These are phyloP conservation scores for Conus ventricosus DNA, from an alignment of 1,140 invertebrate species.

Conservation along the genomic window DNA sequence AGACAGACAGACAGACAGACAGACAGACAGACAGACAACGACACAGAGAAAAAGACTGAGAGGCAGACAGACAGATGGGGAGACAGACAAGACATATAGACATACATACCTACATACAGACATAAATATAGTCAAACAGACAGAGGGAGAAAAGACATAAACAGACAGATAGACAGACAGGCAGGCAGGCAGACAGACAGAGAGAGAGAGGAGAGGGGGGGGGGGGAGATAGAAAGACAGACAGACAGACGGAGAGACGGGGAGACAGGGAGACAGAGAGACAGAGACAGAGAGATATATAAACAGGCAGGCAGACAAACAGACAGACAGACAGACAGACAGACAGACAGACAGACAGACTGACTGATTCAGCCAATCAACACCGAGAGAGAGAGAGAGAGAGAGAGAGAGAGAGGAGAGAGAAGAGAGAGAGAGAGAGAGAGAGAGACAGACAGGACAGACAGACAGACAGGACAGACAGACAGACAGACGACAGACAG, in stretches of 20 bases:
- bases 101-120: no score
- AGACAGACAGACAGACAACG: background rate
- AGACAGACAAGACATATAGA: no score
- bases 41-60: no score
- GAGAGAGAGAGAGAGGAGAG: background rate
- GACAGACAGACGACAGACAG: background rate
- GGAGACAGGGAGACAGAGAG: no score
- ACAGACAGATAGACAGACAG: background rate
- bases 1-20: background rate
- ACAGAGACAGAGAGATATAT: background rate
- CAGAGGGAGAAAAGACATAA: background rate
- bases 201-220: slow-evolving; percentile 2
- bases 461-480: background rate
- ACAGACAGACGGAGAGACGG: background rate
- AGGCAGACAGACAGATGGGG: no score
- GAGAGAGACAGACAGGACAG: background rate
- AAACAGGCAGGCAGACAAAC: background rate
- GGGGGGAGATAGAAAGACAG: no score
- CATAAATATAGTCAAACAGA: no score
- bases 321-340: background rate
- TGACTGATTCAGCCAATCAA: background rate
- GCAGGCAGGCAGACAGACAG: background rate
- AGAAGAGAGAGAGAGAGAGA: slow-evolving; percentile 2
- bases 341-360: background rate
- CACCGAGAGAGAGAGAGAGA: background rate